phyloP scores from a whole-genome alignment of 2,113 vertebrate genomes.

The Gracilinanus agilis region DNA sequence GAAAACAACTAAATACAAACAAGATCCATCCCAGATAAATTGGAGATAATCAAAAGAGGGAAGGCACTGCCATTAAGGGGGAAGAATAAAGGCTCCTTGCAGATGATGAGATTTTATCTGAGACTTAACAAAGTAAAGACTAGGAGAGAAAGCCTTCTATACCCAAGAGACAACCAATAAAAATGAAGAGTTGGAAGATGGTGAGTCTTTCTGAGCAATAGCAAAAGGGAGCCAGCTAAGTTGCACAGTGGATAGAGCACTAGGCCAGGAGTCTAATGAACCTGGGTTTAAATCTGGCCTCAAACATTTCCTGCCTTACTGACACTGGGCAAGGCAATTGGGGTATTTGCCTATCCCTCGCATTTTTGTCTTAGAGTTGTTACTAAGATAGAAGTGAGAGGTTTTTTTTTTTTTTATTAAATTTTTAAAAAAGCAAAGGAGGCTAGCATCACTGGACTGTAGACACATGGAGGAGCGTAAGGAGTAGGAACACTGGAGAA shows the following conservation, averaged over 20 bases:
- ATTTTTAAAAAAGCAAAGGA: neutral
- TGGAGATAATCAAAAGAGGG: neutral
- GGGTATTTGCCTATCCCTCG: no score
- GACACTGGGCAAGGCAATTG: no score
- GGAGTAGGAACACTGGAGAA: neutral
- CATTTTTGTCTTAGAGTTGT: no score
- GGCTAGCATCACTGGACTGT: neutral
- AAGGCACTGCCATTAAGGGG: neutral
- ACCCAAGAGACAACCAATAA: neutral
- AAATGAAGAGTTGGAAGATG: neutral
- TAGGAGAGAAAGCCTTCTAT: neutral
- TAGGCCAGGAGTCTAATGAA: no score
- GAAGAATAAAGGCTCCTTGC: neutral
- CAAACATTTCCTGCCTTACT: no score
- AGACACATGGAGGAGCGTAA: neutral
- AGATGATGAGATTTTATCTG: neutral
- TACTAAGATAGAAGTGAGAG: no score
- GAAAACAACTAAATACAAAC: neutral
- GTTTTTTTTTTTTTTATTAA: no score
- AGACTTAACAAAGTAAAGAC: neutral
- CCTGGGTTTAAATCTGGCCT: no score
- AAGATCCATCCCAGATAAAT: neutral
- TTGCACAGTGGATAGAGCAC: no score
- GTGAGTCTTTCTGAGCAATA: neutral
- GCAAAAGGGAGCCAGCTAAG: no score